Percentiles rank a stretch among this genome's conserved stretches.
Conservation (phyloP, 2,113 vertebrate species). For the Athene cunicularia region DNA sequence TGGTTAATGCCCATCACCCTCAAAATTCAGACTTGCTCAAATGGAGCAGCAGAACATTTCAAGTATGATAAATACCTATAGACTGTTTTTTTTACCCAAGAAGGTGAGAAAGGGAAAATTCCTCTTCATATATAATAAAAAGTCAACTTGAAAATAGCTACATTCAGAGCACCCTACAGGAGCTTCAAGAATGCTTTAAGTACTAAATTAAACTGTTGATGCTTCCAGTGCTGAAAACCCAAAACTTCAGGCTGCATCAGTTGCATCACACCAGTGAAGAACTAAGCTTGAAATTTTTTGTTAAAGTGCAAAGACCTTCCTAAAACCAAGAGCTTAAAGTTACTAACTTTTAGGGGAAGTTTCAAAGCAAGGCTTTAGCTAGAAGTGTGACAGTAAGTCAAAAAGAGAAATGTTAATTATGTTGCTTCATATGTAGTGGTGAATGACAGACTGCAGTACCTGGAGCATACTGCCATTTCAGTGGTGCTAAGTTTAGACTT, state of each 20-base stretch:
- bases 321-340: background rate
- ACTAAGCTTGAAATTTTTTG: background rate
- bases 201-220: background rate
- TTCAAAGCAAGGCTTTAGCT: background rate
- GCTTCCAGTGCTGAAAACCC: background rate
- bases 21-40: background rate
- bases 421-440: background rate
- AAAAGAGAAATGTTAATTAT: background rate
- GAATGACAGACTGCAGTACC: background rate
- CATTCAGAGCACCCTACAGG: accelerated
- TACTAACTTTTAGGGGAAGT: background rate
- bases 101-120: background rate
- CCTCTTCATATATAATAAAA: background rate
- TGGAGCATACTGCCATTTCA: background rate
- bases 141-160: background rate
- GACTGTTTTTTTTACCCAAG: background rate
- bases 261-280: background rate
- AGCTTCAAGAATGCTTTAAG: background rate
- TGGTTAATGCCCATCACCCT: background rate
- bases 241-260: background rate
- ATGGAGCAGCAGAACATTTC: background rate
- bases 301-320: background rate
- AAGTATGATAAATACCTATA: background rate
- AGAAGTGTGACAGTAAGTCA: background rate
- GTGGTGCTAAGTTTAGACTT: background rate